A percentile compares a stretch with the other conserved stretches of the same genome.
phyloP scores from a whole-genome alignment of 1,140 invertebrate species.

The Bicyclus anynana region DNA sequence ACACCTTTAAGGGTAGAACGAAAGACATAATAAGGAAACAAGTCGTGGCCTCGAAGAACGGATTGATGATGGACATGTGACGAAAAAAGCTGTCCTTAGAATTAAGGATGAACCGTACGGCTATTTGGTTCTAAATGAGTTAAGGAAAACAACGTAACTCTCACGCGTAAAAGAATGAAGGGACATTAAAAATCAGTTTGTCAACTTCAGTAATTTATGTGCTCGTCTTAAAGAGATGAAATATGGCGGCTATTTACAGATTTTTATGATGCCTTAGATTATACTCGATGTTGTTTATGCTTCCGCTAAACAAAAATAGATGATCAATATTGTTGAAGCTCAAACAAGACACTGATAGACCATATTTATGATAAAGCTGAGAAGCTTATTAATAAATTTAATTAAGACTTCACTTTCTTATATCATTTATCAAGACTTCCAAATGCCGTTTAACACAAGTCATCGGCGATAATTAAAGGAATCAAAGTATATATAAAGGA shows the following conservation, averaged over 20 bases:
- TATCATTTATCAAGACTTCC: conserved; percentile 7
- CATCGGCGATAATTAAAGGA: conserved; percentile 51
- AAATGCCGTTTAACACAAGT: conserved; percentile 29
- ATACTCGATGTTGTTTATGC: conserved; percentile 50
- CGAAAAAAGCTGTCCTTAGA: conserved; percentile 66
- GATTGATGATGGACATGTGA: conserved; percentile 62
- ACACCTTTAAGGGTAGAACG: conserved; percentile 60
- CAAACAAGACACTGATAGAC: neutral
- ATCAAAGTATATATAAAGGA: conserved; percentile 25
- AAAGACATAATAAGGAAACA: conserved; percentile 63
- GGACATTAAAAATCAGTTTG: conserved; percentile 73
- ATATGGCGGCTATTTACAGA: conserved; percentile 52
- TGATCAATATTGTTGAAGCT: conserved; percentile 20
- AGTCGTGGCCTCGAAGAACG: conserved; percentile 56
- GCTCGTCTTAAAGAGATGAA: conserved; percentile 46
- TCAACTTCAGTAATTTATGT: conserved; percentile 68
- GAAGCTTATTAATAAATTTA: neutral
- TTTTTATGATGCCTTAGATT: conserved; percentile 55
- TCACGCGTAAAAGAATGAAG: conserved; percentile 47
- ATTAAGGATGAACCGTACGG: conserved; percentile 54
- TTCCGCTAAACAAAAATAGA: conserved; percentile 50
- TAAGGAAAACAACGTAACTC: conserved; percentile 53
- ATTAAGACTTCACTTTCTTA: neutral
- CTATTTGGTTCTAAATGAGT: conserved; percentile 57
- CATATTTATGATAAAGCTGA: neutral